phyloP scores from a whole-genome alignment of 2,888 invertebrate genomes.

The Euphydryas editha region DNA sequence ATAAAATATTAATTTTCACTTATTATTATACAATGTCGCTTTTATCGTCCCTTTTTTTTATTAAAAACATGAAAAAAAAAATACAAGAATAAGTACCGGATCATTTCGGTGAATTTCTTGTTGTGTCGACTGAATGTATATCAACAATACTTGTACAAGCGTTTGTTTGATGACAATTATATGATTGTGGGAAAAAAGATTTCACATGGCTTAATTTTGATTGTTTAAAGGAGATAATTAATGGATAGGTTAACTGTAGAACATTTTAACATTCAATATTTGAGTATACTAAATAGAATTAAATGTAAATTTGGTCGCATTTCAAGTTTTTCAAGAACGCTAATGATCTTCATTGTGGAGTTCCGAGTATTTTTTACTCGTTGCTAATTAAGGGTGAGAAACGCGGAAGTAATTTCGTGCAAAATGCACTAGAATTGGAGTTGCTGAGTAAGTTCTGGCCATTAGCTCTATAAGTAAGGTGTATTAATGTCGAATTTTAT shows the following conservation, averaged over 20 bases:
- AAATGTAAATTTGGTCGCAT: slow-evolving; percentile 64
- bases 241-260: not conserved
- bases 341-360: slow-evolving; percentile 64
- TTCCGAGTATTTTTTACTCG: slow-evolving; percentile 53
- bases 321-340: slow-evolving; percentile 50
- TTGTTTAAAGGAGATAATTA: not conserved
- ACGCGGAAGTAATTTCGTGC: slow-evolving; percentile 34
- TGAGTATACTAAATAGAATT: slow-evolving; percentile 56
- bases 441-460: slow-evolving; percentile 8
- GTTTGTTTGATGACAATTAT: not conserved
- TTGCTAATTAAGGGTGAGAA: slow-evolving; percentile 43
- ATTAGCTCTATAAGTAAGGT: slow-evolving; percentile 6
- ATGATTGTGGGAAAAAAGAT: not conserved
- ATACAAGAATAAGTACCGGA: not conserved
- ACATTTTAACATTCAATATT: not conserved
- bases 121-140: not conserved
- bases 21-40: too few relatives aligned
- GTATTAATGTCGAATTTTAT: not conserved
- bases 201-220: not conserved
- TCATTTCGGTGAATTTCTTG: not conserved
- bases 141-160: not conserved
- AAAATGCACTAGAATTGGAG: slow-evolving; percentile 20
- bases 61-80: not conserved
- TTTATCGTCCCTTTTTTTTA: too few relatives aligned
- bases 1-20: too few relatives aligned